phyloP scores from a whole-genome alignment of 2,888 invertebrate species.

The Sympetrum striolatum region DNA sequence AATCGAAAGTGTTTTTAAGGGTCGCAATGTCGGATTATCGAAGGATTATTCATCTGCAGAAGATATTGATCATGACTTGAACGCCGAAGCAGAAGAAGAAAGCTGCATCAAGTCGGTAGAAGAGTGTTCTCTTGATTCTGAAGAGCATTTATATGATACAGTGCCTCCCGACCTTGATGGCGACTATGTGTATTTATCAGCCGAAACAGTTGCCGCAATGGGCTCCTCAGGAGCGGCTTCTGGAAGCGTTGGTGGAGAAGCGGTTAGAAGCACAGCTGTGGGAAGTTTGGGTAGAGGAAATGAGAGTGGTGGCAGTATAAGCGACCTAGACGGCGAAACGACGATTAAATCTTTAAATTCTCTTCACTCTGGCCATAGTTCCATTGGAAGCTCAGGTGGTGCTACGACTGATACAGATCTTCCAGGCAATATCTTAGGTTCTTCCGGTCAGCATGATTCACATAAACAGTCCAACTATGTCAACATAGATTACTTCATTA shows the following conservation, averaged over 20 bases:
- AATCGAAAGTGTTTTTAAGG: not conserved
- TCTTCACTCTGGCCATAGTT: conserved; percentile 52
- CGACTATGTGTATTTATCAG: conserved; percentile 73
- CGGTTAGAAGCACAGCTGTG: not conserved
- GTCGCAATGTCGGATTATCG: not conserved
- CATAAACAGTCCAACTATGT: conserved; percentile 78
- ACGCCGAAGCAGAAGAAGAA: not conserved
- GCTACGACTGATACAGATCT: conserved; percentile 52
- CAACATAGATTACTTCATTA: conserved; percentile 90
- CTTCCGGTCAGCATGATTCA: conserved; percentile 50
- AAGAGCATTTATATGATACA: conserved; percentile 65
- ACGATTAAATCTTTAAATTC: conserved; percentile 53
- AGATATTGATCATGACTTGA: not conserved
- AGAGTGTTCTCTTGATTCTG: conserved; percentile 47
- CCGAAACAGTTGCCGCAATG: conserved; percentile 49
- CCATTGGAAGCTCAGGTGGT: conserved; percentile 53
- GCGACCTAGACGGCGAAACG: conserved; percentile 49
- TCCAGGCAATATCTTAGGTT: conserved; percentile 51
- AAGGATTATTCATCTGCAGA: not conserved
- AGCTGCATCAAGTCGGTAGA: not conserved
- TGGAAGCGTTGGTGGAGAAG: not conserved
- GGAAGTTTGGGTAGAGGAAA: conserved; percentile 31
- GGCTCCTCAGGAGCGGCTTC: not conserved
- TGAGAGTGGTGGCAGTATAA: conserved; percentile 48
- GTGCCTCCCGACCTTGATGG: conserved; percentile 64